These are phyloP conservation scores for Sceliomorpha sp. DNA, from an alignment of 2,888 invertebrate genomes.

Conservation along the genomic window DNA sequence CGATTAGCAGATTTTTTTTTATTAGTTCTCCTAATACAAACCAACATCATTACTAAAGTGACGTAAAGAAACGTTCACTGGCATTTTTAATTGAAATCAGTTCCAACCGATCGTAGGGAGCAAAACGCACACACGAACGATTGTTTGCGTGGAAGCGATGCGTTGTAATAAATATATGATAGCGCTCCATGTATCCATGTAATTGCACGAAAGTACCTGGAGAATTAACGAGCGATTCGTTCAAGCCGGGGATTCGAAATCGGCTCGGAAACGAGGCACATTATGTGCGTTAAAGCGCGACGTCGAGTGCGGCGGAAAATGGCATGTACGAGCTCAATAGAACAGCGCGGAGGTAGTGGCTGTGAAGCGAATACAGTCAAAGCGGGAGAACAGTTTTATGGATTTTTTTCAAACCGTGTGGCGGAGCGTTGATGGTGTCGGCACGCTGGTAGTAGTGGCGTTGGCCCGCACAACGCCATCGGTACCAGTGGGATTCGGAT, in stretches of 20 bases:
- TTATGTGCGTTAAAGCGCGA: constrained; percentile 52
- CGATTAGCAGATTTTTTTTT: no score
- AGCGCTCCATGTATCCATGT: constrained; percentile 5
- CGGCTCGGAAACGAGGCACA: constrained; percentile 51
- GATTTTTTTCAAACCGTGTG: constrained; percentile 76
- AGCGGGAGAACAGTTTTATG: constrained; percentile 72
- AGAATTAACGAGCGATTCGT: constrained; percentile 40
- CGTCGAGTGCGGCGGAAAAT: constrained; percentile 50
- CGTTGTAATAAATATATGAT: background rate
- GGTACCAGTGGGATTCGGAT: constrained; percentile 78
- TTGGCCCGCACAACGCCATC: constrained; percentile 43
- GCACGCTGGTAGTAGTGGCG: constrained; percentile 33
- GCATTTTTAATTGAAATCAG: no score
- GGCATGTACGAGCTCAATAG: constrained; percentile 49
- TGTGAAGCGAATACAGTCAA: constrained; percentile 41
- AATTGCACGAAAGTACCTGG: constrained; percentile 30
- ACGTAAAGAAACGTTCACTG: no score
- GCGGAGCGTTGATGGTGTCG: constrained; percentile 58
- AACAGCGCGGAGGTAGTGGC: constrained; percentile 27
- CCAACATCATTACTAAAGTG: no score
- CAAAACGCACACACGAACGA: no score
- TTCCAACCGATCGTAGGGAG: no score
- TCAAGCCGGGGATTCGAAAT: constrained; percentile 40
- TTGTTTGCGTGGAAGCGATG: no score
- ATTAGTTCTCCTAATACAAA: no score